These are phyloP conservation scores for Halcyon chelicuti DNA, from an alignment of 2,797 vertebrate genomes.

Conservation along the genomic window DNA sequence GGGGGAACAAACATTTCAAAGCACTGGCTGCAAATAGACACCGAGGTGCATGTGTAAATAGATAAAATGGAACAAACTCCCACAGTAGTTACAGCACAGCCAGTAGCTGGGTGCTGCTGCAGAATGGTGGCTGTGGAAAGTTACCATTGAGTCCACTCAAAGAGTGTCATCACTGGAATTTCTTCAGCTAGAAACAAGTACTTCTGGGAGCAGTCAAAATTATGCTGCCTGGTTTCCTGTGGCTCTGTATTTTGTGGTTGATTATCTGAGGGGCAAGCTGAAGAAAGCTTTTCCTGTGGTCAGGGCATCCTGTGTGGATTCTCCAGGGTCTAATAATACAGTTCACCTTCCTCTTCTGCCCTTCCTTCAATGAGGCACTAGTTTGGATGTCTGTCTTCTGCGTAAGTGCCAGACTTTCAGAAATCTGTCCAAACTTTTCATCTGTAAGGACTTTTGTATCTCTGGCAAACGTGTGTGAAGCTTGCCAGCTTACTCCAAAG, in stretches of 20 bases:
- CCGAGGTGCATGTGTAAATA: neutral
- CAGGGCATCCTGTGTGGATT: constrained; percentile 66
- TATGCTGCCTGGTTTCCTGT: constrained; percentile 35
- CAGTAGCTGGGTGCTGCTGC: neutral
- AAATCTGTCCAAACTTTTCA: neutral
- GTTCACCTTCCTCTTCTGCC: constrained; percentile 68
- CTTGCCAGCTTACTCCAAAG: neutral
- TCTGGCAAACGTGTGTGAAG: neutral
- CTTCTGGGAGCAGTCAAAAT: constrained; percentile 42
- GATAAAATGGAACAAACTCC: neutral
- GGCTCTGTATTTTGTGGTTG: constrained; percentile 54
- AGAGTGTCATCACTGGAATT: neutral
- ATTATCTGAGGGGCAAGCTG: constrained; percentile 40
- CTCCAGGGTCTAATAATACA: constrained; percentile 50
- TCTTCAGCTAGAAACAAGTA: neutral
- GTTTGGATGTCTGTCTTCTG: constrained; percentile 33
- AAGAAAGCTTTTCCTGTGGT: constrained; percentile 68
- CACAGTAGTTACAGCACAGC: neutral
- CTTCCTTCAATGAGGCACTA: constrained; percentile 11
- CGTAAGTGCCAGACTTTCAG: neutral
- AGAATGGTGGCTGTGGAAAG: neutral
- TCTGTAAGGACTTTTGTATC: neutral
- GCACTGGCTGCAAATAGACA: neutral
- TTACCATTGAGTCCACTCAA: neutral
- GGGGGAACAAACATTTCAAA: fast-evolving